A percentile compares a stretch with the other conserved stretches of the same genome.
Conservation (phyloP, 2,888 invertebrate genomes). For the Crossocerus cetratus region DNA sequence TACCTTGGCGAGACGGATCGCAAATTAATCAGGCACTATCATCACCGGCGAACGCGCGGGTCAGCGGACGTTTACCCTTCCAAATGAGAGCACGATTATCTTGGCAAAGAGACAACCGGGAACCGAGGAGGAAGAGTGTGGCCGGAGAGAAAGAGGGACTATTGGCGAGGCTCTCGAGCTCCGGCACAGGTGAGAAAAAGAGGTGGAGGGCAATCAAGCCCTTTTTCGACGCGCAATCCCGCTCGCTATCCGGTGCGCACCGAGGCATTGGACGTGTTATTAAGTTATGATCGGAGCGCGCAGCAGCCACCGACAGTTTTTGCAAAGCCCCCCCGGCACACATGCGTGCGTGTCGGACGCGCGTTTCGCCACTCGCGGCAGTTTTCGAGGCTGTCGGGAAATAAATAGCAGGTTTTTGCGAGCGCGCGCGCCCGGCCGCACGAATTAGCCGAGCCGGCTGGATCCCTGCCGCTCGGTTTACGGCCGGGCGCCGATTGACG, state of each 20-base stretch:
- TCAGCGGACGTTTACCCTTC: not conserved
- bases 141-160: conserved; percentile 1
- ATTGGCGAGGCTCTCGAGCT: not conserved
- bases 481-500: no score
- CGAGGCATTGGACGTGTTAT: conserved; percentile 21
- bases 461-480: no score
- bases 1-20: conserved; percentile 65
- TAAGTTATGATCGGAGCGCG: conserved; percentile 9
- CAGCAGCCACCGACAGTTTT: no score
- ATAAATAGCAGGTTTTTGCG: no score
- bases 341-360: no score
- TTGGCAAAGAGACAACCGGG: not conserved
- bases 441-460: no score
- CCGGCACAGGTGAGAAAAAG: not conserved
- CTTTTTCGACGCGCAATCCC: conserved; percentile 6
- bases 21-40: conserved; percentile 73
- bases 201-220: conserved; percentile 13
- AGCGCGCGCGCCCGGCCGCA: no score
- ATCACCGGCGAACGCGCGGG: conserved; percentile 49
- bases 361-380: not conserved
- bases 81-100: conserved; percentile 1
- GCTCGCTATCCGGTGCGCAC: not conserved
- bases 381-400: conserved; percentile 1
- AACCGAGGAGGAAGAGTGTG: not conserved
- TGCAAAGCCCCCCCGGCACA: no score